Evolutionary conservation across 2,888 invertebrate species (phyloP).

Genomic region (Spicauda simplicius): DNA sequence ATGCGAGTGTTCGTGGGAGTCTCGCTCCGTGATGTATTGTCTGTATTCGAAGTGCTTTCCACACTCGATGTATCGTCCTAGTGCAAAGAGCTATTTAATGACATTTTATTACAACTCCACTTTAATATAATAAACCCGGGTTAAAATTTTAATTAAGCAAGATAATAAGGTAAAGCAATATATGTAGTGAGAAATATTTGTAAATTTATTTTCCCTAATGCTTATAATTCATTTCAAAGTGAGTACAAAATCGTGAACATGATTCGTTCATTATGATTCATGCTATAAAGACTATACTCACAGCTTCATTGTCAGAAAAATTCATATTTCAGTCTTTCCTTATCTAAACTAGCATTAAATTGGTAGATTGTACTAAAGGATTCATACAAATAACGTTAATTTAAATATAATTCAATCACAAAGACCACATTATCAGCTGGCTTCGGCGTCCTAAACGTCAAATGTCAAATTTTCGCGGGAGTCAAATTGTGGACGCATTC

Average conservation of each 20-base stretch:
- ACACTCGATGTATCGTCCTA: slow-evolving; percentile 91
- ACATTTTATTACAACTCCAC: too few relatives aligned
- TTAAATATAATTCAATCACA: slow-evolving; percentile 21
- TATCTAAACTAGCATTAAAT: slow-evolving; percentile 18
- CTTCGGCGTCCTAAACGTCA: slow-evolving; percentile 54
- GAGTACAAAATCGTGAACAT: slow-evolving; percentile 44
- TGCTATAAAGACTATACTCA: slow-evolving; percentile 59
- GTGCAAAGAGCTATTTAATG: slow-evolving; percentile 22
- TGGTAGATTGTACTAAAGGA: slow-evolving; percentile 11
- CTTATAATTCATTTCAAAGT: slow-evolving; percentile 40
- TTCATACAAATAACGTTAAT: slow-evolving; percentile 22
- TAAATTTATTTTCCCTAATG: background rate
- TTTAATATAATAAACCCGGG: background rate
- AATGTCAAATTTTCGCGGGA: slow-evolving; percentile 73
- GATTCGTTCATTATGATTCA: slow-evolving; percentile 37
- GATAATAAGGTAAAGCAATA: background rate
- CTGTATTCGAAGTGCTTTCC: slow-evolving; percentile 91
- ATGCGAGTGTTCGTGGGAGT: slow-evolving; percentile 90
- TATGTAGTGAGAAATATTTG: background rate
- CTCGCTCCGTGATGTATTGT: slow-evolving; percentile 92
- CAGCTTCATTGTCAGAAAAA: slow-evolving; percentile 79
- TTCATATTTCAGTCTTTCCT: slow-evolving; percentile 58
- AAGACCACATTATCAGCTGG: slow-evolving; percentile 50
- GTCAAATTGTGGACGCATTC: background rate
- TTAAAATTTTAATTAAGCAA: background rate